Conservation (phyloP, 2,113 vertebrate species). For the Microtus montanus region DNA sequence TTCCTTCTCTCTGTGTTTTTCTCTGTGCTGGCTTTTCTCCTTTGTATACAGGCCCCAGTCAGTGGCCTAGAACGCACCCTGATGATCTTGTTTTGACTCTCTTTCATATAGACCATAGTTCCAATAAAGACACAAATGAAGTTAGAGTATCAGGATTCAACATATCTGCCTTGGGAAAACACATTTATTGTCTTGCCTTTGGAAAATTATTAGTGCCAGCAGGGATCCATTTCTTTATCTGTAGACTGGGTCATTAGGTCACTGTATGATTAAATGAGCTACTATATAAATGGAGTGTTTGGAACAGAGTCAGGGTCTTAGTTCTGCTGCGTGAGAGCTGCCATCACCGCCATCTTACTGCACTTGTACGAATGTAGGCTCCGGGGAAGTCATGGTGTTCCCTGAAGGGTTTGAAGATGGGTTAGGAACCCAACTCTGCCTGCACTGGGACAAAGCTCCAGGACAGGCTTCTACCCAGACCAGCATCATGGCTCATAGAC, state of each 20-base stretch:
- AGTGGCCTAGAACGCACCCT: background rate
- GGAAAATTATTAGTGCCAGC: background rate
- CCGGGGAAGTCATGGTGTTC: background rate
- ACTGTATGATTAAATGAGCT: background rate
- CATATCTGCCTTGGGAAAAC: background rate
- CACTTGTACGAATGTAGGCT: background rate
- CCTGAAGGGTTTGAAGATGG: background rate
- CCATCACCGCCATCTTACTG: background rate
- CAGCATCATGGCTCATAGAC: rapidly evolving
- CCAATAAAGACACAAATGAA: background rate
- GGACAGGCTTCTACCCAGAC: background rate
- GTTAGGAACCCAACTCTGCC: background rate
- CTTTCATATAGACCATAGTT: background rate
- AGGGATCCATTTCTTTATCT: background rate
- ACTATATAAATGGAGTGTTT: background rate
- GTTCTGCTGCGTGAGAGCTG: background rate
- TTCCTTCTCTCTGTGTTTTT: background rate
- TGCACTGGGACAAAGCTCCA: background rate
- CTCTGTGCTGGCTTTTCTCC: background rate
- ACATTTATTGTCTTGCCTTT: background rate
- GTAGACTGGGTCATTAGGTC: background rate
- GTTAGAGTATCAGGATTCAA: background rate
- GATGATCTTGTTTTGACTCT: background rate
- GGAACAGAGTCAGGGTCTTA: background rate
- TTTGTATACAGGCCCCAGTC: background rate